These are phyloP conservation scores for Lasioglossum oenotherae DNA, from an alignment of 2,888 invertebrate genomes.

Conservation along the genomic window DNA sequence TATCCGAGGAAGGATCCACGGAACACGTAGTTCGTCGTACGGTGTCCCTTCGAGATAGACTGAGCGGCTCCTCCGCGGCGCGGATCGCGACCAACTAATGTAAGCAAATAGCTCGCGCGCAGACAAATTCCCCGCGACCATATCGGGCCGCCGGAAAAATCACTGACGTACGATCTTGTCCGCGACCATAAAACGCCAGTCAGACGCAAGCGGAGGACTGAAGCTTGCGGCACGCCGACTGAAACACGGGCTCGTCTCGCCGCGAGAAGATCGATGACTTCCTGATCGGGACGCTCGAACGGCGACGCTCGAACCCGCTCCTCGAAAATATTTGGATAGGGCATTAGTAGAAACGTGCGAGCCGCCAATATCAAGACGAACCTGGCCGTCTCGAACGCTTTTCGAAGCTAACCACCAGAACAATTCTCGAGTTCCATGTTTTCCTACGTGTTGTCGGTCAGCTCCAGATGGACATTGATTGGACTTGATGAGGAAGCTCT, in stretches of 20 bases:
- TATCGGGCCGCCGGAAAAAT: slow-evolving; percentile 71
- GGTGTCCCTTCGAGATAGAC: slow-evolving; percentile 24
- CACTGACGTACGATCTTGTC: slow-evolving; percentile 71
- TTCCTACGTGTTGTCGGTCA: background rate
- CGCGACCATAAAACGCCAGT: slow-evolving; percentile 65
- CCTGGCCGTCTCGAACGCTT: background rate
- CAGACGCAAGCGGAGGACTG: slow-evolving; percentile 27
- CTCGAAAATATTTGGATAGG: background rate
- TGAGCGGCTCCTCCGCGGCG: slow-evolving; percentile 27
- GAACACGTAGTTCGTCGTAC: slow-evolving; percentile 34
- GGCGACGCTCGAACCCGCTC: background rate
- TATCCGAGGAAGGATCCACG: slow-evolving; percentile 58
- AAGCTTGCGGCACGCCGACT: slow-evolving; percentile 47
- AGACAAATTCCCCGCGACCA: slow-evolving; percentile 78
- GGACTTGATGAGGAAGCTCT: background rate
- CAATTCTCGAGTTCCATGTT: background rate
- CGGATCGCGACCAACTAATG: slow-evolving; percentile 68
- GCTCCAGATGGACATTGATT: background rate
- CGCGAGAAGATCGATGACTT: slow-evolving; percentile 51
- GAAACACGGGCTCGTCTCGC: slow-evolving; percentile 54
- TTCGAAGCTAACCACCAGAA: background rate
- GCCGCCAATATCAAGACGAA: background rate
- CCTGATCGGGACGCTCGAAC: slow-evolving; percentile 25
- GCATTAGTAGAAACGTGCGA: background rate
- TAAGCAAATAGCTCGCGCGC: slow-evolving; percentile 76